Base-by-base conservation (phyloP, 2,888 invertebrate genomes). In the Temnothorax ravouxi region DNA sequence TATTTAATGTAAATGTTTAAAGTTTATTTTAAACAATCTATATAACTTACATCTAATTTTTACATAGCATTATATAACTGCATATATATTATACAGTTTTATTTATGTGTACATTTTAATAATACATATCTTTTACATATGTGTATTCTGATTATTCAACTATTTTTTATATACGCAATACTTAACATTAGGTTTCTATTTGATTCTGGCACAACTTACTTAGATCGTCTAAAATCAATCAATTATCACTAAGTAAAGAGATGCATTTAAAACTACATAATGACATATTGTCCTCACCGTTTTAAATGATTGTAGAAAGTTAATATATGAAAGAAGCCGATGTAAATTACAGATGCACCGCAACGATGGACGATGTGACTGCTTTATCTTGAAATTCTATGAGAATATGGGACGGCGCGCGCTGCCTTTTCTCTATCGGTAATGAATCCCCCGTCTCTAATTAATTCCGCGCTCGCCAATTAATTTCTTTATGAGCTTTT, bases 331-430 rank as follows among this genome's bases (percentile, higher is more conserved):
- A 21, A 56, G 11, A 56, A 13, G 3, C 29, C 15, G 13, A 61
- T 18, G 13, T 79, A 69, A 76, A 69, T 79, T 69, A 25, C 29
- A 21, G 44, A 56, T 15, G 2, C 18, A 8, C 13, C 18, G 21
- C 69, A 15, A 67, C 25, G 41, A 66, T 79, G 34, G 11, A 62
- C 50, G 41, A 34, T 44, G 18, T 21, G 34, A 38, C 18, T 38
- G 50, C 47, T 59, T 69, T 69, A 79, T 79, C 59, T 79, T 34
- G 13, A 80, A 80, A 71, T 6, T 56, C 18, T 71, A 47, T 25
- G 21, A 80, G 21, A 71, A 59, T 15, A 71, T 29, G 34, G 15
- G 34, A 79, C 1, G 8, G 25, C n/a, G 66, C n/a, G 66, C 66
- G n/a, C 29, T 41, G 41, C 76, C 54, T 66, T 77, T 77, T 77